Base-by-base conservation (phyloP, 2,113 vertebrate species). In the Eubucco bourcierii region DNA sequence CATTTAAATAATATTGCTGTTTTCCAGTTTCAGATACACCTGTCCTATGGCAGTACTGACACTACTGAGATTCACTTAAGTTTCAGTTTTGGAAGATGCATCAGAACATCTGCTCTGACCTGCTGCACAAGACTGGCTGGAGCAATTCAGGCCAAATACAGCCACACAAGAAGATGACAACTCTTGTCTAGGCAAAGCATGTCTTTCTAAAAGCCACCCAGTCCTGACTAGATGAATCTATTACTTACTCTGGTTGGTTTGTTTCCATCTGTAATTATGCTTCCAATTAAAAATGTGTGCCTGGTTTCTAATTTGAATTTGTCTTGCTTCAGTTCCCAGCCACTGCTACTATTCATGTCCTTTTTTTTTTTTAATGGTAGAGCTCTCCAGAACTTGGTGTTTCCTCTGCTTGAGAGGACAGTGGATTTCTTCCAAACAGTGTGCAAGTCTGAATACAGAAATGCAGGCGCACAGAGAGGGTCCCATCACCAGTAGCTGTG, bases 211-310 rank as follows among this genome's bases (percentile, higher is more conserved):
- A 77, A 81, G 23, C 20, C 53, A 55, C 28, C 15, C 39, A 25
- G 39, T 28, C 59, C 66, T 28, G 12, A 60, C 37, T 60, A 78
- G 23, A 50, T 21, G 15, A 87, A 88, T 58, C 37, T 58, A 25
- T 47, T 25, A 27, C 31, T 87, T 65, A 39, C 29, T 53, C 24
- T 33, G 21, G 27, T 67, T 94, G 52, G 53, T 84, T 88, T 83
- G 46, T 68, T 86, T 64, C 25, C 6, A 41, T 6, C 61, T 28
- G 33, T 21, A 87, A 27, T 84, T 65, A 90, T 29, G 20, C 18
- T 65, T 88, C 28, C 37, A 78, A 75, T 87, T 90, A 94, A 86
- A 93, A 90, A 81, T 14, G 12, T 18, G 27, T 61, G 28, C 31
- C 50, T 65, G 41, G 52, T 84, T 82, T 88, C 58, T 64, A 59